Percentiles rank a stretch among this genome's conserved stretches.
Evolutionary conservation across 1,140 invertebrate genomes (phyloP).

Genomic region (Sarcophaga bullata): DNA sequence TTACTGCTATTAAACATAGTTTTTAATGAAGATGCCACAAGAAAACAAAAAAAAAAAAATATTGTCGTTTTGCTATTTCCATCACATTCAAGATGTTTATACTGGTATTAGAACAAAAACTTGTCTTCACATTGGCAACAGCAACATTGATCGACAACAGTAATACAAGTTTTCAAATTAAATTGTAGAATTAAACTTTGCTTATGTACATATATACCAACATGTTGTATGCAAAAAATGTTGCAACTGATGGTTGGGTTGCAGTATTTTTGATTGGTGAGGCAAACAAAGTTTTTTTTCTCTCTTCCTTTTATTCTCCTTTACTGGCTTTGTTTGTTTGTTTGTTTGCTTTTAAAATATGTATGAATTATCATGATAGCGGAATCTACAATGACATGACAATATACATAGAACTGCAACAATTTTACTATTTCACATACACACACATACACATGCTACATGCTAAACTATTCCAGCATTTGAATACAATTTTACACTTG

Average conservation of each 20-base stretch:
- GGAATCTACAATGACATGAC: conserved; percentile 14
- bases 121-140: too few species aligned
- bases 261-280: not conserved
- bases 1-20: too few species aligned
- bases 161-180: conserved; percentile 1
- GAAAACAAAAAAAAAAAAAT: too few species aligned
- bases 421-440: conserved; percentile 8
- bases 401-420: not conserved
- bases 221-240: not conserved
- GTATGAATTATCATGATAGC: conserved; percentile 24
- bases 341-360: not conserved
- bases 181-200: not conserved
- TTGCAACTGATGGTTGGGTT: not conserved
- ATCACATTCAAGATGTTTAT: too few species aligned
- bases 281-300: not conserved
- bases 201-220: not conserved
- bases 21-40: too few species aligned
- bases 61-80: too few species aligned
- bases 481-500: not conserved
- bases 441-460: not conserved
- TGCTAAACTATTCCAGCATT: not conserved
- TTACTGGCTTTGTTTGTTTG: not conserved
- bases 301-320: not conserved
- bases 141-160: not conserved
- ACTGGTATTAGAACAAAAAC: too few species aligned